Evolutionary conservation across 2,888 invertebrate species (phyloP).

Genomic region (Dascillus cervinus): DNA sequence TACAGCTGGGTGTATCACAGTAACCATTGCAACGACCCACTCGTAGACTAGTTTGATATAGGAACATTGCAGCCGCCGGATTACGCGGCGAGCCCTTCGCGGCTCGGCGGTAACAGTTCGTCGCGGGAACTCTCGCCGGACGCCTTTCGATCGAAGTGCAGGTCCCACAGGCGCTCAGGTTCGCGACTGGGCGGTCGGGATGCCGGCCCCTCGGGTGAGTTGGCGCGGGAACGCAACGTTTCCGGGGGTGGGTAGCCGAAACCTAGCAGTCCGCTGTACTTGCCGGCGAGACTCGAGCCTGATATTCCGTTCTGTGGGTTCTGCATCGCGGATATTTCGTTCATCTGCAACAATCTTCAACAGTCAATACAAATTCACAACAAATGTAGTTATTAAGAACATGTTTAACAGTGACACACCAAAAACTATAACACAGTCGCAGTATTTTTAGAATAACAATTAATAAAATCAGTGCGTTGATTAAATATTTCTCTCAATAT

Average conservation of each 20-base stretch:
- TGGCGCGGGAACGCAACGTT: conserved; percentile 47
- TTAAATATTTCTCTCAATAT: no score
- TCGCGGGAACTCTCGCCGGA: conserved; percentile 39
- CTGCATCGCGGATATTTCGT: conserved; percentile 73
- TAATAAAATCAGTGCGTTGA: no score
- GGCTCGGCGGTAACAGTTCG: conserved; percentile 54
- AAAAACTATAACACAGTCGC: no score
- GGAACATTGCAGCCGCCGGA: conserved; percentile 42
- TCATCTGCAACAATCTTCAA: conserved; percentile 67
- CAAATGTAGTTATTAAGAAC: no score
- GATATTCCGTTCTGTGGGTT: conserved; percentile 64
- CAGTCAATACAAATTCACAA: no score
- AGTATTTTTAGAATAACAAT: no score
- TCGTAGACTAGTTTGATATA: conserved; percentile 43
- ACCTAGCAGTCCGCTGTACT: conserved; percentile 71
- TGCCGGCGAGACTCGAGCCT: conserved; percentile 47
- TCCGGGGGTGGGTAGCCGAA: conserved; percentile 60
- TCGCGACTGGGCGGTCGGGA: conserved; percentile 42
- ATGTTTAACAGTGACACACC: no score
- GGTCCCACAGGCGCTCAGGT: conserved; percentile 49
- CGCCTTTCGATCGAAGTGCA: conserved; percentile 49
- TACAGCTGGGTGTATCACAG: conserved; percentile 45
- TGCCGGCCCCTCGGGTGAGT: conserved; percentile 44
- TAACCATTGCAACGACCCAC: conserved; percentile 44
- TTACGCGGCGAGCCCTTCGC: conserved; percentile 69